These are phyloP conservation scores for Drosophila rufa DNA, from an alignment of 1,140 invertebrate species.

Conservation along the genomic window DNA sequence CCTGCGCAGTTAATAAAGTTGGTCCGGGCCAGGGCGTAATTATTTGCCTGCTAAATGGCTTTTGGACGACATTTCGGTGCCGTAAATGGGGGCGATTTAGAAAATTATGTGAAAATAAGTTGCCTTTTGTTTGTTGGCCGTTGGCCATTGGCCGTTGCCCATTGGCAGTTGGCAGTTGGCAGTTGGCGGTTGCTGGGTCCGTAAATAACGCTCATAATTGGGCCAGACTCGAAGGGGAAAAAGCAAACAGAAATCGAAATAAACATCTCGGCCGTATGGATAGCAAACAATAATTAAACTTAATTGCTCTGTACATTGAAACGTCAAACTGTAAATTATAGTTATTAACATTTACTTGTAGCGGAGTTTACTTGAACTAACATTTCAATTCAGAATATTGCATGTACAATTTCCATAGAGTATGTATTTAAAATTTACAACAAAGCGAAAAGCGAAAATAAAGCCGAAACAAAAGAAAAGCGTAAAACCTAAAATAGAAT, in stretches of 20 bases:
- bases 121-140: slow-evolving; percentile 61
- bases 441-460: slow-evolving; percentile 1
- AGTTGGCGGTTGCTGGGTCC: slow-evolving; percentile 41
- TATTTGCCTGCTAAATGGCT: slow-evolving; percentile 80
- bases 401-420: slow-evolving; percentile 55
- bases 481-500: slow-evolving; percentile 41
- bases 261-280: slow-evolving; percentile 38
- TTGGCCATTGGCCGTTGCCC: slow-evolving; percentile 35
- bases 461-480: slow-evolving; percentile 47
- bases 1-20: slow-evolving; percentile 75
- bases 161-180: slow-evolving; percentile 46
- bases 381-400: slow-evolving; percentile 67
- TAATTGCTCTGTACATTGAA: slow-evolving; percentile 74
- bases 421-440: slow-evolving; percentile 45
- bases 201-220: slow-evolving; percentile 75
- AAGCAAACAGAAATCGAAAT: slow-evolving; percentile 46
- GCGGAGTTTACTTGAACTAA: slow-evolving; percentile 36
- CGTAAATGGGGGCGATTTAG: slow-evolving; percentile 73
- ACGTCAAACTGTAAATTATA: slow-evolving; percentile 62
- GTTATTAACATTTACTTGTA: slow-evolving; percentile 57
- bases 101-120: slow-evolving; percentile 79
- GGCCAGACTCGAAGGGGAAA: slow-evolving; percentile 37
- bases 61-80: slow-evolving; percentile 67
- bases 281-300: slow-evolving; percentile 78
- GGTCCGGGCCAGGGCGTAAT: slow-evolving; percentile 62